Base-by-base conservation (phyloP, 2,888 invertebrate species). In the Dione juno region DNA sequence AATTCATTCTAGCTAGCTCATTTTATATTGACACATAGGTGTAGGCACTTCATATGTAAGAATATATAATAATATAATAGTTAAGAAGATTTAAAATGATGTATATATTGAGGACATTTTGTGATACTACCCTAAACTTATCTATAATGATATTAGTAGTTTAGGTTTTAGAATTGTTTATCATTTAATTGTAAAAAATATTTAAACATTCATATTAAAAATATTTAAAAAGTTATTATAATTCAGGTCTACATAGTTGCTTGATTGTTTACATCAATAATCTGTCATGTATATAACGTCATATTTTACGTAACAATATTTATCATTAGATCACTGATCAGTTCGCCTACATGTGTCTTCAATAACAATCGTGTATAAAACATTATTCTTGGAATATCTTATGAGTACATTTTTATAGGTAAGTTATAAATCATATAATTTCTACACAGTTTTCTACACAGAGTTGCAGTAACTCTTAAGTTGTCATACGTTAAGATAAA, bases 231-330 rank as follows among this genome's bases (percentile, higher is more conserved):
- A 28, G 5, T n/a, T 7, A 28, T 28, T 28, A 40, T 19, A 52
- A 37, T 19, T 37, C 19, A 65, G 43, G 10, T 45, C 59, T 59
- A 0, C 16, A 45, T 28, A 61, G 43, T 45, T 45, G 8, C 59
- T 35, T 67, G 45, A 54, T 68, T 68, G 64, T 69, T 69, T 64
- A 69, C 68, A 69, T 45, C 65, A 61, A 53, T 45, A 52, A 69
- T 69, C 48, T 48, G 66, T 54, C n/a, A 14, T 43, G 43, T 57
- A 21, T 54, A 53, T 65, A 19, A 59, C 73, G 73, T 69, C 73
- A 75, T 70, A 67, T 74, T 77, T 78, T 78, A 77, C 75, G 75
- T 77, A 78, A 78, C 72, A 69, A 63, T 69, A 67, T 76, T 76
- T 78, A 77, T 76, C 77, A 74, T 65, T 50, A 68, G 69, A 75